Percentiles rank a stretch among this genome's conserved stretches.
phyloP scores from a whole-genome alignment of 2,113 vertebrate species.

The Pycnonotus jocosus region DNA sequence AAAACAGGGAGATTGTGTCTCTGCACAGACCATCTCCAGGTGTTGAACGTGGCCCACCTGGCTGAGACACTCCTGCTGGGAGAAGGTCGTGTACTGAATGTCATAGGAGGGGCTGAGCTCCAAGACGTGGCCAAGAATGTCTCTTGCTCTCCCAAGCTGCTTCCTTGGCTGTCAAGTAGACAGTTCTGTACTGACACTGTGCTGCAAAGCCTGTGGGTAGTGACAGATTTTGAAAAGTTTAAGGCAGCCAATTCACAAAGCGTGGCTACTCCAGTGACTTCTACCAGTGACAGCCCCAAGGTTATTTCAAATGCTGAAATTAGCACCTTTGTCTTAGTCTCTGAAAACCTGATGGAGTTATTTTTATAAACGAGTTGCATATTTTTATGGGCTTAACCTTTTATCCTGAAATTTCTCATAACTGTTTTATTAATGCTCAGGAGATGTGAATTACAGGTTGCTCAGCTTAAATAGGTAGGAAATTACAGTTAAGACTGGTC shows the following conservation, averaged over 20 bases:
- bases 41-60: background rate
- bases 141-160: background rate
- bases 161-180: background rate
- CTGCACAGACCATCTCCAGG: background rate
- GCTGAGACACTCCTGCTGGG: background rate
- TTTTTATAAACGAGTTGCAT: slow-evolving; percentile 46
- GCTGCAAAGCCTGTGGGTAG: background rate
- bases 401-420: slow-evolving; percentile 35
- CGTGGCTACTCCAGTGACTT: background rate
- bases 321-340: background rate
- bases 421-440: slow-evolving; percentile 30
- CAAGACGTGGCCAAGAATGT: background rate
- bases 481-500: slow-evolving; percentile 21
- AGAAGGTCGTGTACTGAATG: background rate
- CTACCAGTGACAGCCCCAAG: background rate
- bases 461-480: slow-evolving; percentile 14
- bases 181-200: background rate
- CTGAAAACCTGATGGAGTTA: slow-evolving; percentile 37
- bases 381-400: slow-evolving; percentile 56
- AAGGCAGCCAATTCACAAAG: background rate
- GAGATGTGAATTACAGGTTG: slow-evolving; percentile 33
- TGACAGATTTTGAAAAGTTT: background rate
- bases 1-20: background rate
- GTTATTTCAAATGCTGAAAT: background rate
- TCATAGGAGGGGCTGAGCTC: fast-evolving